Conservation (phyloP, 2,888 invertebrate species). For the Mesorhabditis spiculigera region DNA sequence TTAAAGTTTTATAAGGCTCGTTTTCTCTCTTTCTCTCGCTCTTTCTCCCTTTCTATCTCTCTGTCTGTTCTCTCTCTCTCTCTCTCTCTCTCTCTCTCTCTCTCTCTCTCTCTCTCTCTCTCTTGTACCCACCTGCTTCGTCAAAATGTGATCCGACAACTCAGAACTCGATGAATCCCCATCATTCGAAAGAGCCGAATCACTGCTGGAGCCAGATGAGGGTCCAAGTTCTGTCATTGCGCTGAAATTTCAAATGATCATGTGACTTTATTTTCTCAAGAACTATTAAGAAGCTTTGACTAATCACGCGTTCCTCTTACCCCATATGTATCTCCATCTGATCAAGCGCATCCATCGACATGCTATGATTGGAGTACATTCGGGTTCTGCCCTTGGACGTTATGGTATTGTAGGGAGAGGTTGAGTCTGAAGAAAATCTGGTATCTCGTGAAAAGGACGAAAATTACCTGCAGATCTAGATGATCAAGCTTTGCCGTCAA, state of each 20-base stretch:
- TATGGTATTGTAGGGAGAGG: conserved; percentile 30
- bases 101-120: background rate
- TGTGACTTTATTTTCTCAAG: no score
- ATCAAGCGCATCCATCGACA: conserved; percentile 2
- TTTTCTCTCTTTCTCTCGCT: no score
- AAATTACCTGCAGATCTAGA: conserved; percentile 36
- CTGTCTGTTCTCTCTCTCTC: no score
- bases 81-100: no score
- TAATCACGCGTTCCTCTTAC: background rate
- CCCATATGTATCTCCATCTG: background rate
- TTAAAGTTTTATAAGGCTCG: no score
- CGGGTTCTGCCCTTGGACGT: conserved; percentile 13
- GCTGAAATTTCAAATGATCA: no score
- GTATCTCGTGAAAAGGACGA: no score
- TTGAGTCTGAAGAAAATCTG: conserved; percentile 19
- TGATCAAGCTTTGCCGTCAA: conserved; percentile 28
- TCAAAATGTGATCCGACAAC: conserved; percentile 16
- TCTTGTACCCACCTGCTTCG: background rate
- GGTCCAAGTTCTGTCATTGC: background rate
- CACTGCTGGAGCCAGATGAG: conserved; percentile 10
- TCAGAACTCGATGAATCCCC: conserved; percentile 40
- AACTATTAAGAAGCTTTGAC: no score
- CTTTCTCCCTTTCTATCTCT: no score
- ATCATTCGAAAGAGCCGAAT: conserved; percentile 30
- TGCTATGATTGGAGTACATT: conserved; percentile 7